These are phyloP conservation scores for Epizoanthus stellaris DNA, from an alignment of 92 coral and sea anemone genomes.

Conservation along the genomic window DNA sequence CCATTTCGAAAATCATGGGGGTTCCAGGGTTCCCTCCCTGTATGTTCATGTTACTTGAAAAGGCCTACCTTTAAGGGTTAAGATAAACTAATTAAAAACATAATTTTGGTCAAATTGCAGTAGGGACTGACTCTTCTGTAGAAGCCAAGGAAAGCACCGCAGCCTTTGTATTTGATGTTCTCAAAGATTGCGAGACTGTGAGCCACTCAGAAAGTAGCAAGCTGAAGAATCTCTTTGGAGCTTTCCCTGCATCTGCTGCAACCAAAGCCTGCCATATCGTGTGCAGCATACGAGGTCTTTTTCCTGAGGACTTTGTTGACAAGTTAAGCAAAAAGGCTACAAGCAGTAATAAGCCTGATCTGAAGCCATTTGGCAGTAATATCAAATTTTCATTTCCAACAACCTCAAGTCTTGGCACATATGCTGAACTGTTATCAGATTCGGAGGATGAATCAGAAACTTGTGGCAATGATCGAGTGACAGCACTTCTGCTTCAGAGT, in stretches of 20 bases:
- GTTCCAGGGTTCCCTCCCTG: too few species aligned
- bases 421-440: conserved; percentile 59
- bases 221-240: conserved; percentile 81
- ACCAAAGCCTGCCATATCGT: conserved; percentile 79
- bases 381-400: conserved; percentile 66
- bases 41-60: too few species aligned
- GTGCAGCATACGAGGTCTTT: conserved; percentile 59
- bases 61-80: too few species aligned
- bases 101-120: conserved; percentile 43
- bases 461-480: conserved; percentile 35
- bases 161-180: conserved; percentile 76
- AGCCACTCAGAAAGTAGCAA: conserved; percentile 71
- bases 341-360: conserved; percentile 34
- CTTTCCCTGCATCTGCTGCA: conserved; percentile 83
- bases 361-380: conserved; percentile 81
- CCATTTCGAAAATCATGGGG: too few species aligned
- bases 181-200: conserved; percentile 70
- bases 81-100: too few species aligned
- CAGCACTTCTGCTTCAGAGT: conserved; percentile 35
- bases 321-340: conserved; percentile 54
- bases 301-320: conserved; percentile 71
- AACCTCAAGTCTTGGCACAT: conserved; percentile 8
- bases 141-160: conserved; percentile 87
- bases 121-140: conserved; percentile 78
- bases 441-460: conserved; percentile 76